Evolutionary conservation across 1,140 invertebrate genomes (phyloP).

Genomic region (Drosophila subobscura): DNA sequence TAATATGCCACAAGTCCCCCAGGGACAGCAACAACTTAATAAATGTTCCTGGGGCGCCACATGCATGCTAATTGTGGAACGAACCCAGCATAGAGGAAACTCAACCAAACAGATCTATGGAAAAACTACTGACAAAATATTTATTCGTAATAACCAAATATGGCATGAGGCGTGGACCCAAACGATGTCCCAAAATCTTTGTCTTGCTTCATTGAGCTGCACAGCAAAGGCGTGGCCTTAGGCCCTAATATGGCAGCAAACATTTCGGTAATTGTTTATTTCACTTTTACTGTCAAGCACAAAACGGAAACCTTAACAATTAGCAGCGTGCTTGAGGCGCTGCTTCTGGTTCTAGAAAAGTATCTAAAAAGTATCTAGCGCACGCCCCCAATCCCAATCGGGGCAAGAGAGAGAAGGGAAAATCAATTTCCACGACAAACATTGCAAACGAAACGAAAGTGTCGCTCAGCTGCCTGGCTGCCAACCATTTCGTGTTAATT

Average conservation of each 20-base stretch:
- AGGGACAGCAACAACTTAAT: conserved; percentile 36
- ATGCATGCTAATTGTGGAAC: conserved; percentile 54
- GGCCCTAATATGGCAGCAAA: conserved; percentile 60
- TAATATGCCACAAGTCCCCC: conserved; percentile 29
- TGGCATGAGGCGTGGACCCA: conserved; percentile 27
- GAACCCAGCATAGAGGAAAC: neutral
- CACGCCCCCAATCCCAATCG: conserved; percentile 51
- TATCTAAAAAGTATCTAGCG: conserved; percentile 36
- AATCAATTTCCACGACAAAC: conserved; percentile 52
- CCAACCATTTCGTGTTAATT: conserved; percentile 58
- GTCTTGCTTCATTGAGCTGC: conserved; percentile 60
- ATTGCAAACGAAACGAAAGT: conserved; percentile 57
- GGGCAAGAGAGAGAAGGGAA: conserved; percentile 25
- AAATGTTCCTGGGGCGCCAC: conserved; percentile 28
- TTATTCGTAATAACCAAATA: conserved; percentile 59
- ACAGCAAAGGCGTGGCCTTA: conserved; percentile 42
- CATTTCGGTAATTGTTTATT: conserved; percentile 72
- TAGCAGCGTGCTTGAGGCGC: conserved; percentile 46
- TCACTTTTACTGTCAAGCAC: conserved; percentile 14
- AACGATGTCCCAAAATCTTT: conserved; percentile 43
- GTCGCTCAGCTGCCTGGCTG: conserved; percentile 43
- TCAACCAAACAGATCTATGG: neutral
- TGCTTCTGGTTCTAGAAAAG: neutral
- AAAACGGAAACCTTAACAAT: conserved; percentile 72
- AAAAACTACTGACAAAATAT: conserved; percentile 37